A percentile compares a stretch with the other conserved stretches of the same genome.
Conservation (phyloP, 2,888 invertebrate genomes). For the Steinernema hermaphroditum region DNA sequence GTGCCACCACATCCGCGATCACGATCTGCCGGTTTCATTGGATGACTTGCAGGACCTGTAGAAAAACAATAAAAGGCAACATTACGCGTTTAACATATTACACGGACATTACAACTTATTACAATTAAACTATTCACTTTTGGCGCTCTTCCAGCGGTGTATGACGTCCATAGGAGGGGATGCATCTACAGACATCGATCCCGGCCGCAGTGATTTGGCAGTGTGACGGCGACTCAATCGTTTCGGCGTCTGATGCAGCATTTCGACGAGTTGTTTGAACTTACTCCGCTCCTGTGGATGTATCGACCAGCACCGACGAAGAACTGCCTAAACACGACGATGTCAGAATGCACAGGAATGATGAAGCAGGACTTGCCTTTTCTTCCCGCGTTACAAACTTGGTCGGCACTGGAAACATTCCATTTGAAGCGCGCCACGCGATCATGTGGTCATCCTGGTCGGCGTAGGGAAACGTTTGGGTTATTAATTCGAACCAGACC, state of each 20-base stretch:
- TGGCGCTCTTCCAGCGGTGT: neutral
- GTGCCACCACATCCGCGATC: too few species aligned
- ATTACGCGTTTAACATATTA: too few species aligned
- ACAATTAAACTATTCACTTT: too few species aligned
- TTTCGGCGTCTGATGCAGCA: neutral
- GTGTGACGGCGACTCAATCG: neutral
- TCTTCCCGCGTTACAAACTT: neutral
- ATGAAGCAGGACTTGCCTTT: neutral
- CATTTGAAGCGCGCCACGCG: conserved; percentile 83
- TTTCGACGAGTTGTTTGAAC: neutral
- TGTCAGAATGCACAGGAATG: neutral
- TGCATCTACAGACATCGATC: neutral
- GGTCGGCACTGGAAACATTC: neutral
- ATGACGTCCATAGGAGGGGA: neutral
- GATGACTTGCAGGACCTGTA: too few species aligned
- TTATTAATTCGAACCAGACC: conserved; percentile 88
- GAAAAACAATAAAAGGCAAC: too few species aligned
- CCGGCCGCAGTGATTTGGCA: neutral
- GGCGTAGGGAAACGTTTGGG: conserved; percentile 69
- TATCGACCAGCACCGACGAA: neutral
- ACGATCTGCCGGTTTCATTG: too few species aligned
- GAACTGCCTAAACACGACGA: neutral
- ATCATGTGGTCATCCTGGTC: conserved; percentile 83
- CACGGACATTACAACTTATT: too few species aligned
- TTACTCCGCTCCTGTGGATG: neutral